Base-by-base conservation (phyloP, 1,140 invertebrate species). In the Argopecten irradians region DNA sequence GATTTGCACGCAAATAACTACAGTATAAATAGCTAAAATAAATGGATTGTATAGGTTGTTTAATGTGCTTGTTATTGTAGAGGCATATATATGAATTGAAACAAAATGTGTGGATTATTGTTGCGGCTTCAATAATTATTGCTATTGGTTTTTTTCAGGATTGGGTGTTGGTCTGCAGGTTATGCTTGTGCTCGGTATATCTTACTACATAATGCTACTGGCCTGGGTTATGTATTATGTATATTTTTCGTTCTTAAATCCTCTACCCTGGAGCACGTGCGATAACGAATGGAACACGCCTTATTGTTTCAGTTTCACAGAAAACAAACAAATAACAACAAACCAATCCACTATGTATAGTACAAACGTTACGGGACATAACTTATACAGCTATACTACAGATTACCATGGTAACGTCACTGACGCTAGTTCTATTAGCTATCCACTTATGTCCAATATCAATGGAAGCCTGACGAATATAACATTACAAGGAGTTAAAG, bases 201-300 rank as follows among this genome's bases (percentile, higher is more conserved):
- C 22, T 11, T 71, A 28, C 16, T 71, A 28, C 55, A 16, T 28
- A 22, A 71, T 71, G 55, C 28, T 99, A 93, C 98, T 99, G 87
- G 98, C 98, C 19, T 99, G 98, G 98, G 98, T 98, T 0, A 97
- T 99, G 8, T 99, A 98, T 95, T 99, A 99, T 89, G 95, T 97
- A 98, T 89, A 97, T 85, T 89, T 87, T 28, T 95, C 95, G 14
- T 92, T 93, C 71, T 82, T 46, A 9, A 46, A 34, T 89, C 97
- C 95, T 95, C 96, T 99, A 22, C 98, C 98, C 0, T 99, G 98
- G 98, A 98, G 97, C 82, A 97, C 96, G 85, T 99, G 98, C 94
- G 96, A 98, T 93, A 98, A 99, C 94, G 93, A 97, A 22, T 99
- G 98, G 98, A 99, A 99, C 95, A 99, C 89, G 34, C 19, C 41